These are phyloP conservation scores for Smittia aterrima DNA, from an alignment of 2,888 invertebrate species.

Conservation along the genomic window DNA sequence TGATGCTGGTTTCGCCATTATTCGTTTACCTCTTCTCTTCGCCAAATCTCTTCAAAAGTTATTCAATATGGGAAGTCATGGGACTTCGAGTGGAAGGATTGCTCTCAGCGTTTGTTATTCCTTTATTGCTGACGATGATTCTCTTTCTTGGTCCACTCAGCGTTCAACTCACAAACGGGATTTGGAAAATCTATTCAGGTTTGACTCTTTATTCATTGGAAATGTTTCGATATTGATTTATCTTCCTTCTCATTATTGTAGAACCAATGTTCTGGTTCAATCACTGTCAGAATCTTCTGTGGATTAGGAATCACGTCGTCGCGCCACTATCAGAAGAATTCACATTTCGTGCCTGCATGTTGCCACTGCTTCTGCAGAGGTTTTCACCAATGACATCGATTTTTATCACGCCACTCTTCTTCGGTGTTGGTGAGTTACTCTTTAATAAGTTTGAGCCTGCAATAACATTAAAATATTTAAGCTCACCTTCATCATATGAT, in stretches of 20 bases:
- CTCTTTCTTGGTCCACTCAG: conserved; percentile 81
- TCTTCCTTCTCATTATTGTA: conserved; percentile 51
- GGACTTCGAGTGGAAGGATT: conserved; percentile 75
- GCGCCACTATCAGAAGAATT: conserved; percentile 95
- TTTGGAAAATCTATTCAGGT: conserved; percentile 69
- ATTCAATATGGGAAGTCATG: conserved; percentile 66
- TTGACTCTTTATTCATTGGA: too few species aligned
- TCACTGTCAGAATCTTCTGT: conserved; percentile 70
- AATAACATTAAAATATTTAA: conserved; percentile 45
- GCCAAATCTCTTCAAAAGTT: conserved; percentile 61
- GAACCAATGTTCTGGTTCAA: conserved; percentile 72
- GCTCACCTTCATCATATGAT: conserved; percentile 91
- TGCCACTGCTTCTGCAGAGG: conserved; percentile 83
- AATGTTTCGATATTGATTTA: too few species aligned
- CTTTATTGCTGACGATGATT: conserved; percentile 74
- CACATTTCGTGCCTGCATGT: conserved; percentile 93
- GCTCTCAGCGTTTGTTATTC: conserved; percentile 68
- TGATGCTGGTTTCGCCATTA: conserved; percentile 76
- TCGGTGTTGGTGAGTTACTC: conserved; percentile 71
- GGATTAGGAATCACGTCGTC: conserved; percentile 85
- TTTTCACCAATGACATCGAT: conserved; percentile 72
- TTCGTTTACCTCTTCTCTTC: conserved; percentile 72
- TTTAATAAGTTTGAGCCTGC: not conserved
- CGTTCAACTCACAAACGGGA: conserved; percentile 68
- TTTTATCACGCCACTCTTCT: conserved; percentile 83